Percentiles rank a stretch among this genome's conserved stretches.
phyloP scores from a whole-genome alignment of 2,113 vertebrate species.

The Okapia johnstoni region DNA sequence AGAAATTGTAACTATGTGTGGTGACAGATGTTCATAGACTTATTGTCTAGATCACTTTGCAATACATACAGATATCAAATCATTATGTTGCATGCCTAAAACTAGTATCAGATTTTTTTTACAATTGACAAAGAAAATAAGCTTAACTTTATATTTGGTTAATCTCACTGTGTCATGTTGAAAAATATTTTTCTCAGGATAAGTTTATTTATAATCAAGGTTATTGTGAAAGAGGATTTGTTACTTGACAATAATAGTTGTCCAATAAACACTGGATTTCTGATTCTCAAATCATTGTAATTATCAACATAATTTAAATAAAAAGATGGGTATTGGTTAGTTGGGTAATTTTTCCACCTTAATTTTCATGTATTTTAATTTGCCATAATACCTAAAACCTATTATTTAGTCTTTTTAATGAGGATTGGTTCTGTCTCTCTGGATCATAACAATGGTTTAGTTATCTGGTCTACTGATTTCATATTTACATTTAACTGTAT shows the following conservation, averaged over 20 bases:
- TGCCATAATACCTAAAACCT: not conserved
- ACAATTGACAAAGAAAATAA: not conserved
- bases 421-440: not conserved
- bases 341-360: not conserved
- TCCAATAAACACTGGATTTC: conserved; percentile 13
- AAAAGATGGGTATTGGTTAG: not conserved
- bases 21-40: not conserved
- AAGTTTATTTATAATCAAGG: not conserved
- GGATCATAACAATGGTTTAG: not conserved
- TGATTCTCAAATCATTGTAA: not conserved
- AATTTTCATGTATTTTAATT: conserved; percentile 20
- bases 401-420: not conserved
- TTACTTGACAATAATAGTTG: not conserved
- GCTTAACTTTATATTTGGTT: not conserved
- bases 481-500: not conserved
- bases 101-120: not conserved
- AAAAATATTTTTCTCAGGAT: not conserved
- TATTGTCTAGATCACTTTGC: not conserved
- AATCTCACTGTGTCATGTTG: not conserved
- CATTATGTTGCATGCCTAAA: not conserved
- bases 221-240: not conserved
- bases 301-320: conserved; percentile 18
- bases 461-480: not conserved
- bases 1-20: not conserved
- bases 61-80: not conserved